Evolutionary conservation across 1,140 invertebrate species (phyloP), one percentile per base, ranked within the genome.

Genomic region (Solenopsis invicta): DNA sequence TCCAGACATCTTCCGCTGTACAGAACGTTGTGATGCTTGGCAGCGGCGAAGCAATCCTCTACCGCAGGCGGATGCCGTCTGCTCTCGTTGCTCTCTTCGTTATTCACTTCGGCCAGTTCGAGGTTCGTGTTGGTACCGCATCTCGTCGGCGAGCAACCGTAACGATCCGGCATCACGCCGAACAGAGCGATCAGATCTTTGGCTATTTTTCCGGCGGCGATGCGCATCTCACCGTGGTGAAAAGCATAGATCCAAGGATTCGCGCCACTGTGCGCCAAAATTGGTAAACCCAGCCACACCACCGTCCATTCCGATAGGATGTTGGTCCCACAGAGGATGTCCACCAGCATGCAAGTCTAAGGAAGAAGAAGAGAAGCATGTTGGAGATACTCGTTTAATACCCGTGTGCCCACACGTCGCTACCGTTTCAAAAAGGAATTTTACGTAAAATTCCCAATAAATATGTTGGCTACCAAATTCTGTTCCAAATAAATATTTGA

Each of bases 231-330:
- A 0, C 96, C 95, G 86, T 97, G 97, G 81, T 97, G 96, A 92
- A 96, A 97, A 0, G 96, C 97, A 89, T 97, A 97, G 12, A 97
- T 95, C 97, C 97, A 97, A 0, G 97, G 97, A 90, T 97, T 97
- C 18, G 96, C 93, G 0, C 96, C 96, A 87, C 96, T 96, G 91
- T 96, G 97, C 0, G 96, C 95, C 34, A 97, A 93, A 5, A 97
- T 96, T 0, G 97, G 96, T 10, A 97, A 93, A 2, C 96, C 95
- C 8, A 96, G 91, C 93, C 96, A 97, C 10, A 97, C 95, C 4
- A 94, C 93, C 4, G 96, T 90, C 95, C 96, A 96, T 24, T 96
- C 94, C 9, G 95, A 94, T 3, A 97, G 91, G 5, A 96, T 95
- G 34, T 95, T 93, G 4, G 96, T 96, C 18, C 95, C 95, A 67